Evolutionary conservation across 2,888 invertebrate species (phyloP), one percentile per base, ranked within the genome.

Genomic region (Tetheella fluctuosa): DNA sequence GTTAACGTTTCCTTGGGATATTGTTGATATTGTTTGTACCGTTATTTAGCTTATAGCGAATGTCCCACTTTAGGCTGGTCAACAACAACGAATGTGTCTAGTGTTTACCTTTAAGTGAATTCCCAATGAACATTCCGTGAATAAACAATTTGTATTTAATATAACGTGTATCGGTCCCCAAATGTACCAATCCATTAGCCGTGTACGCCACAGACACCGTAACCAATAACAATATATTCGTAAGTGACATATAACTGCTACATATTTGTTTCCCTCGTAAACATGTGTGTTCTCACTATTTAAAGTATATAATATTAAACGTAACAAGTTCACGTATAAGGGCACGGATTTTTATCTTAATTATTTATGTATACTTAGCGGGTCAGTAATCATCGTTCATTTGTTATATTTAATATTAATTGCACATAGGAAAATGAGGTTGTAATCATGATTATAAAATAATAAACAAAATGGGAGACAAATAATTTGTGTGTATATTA

Each of bases 401-500:
- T 88, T 84, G 83, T 86, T 85, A 80, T 77, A 81, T 80, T 77
- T 75, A 79, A 83, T 83, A 82, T 83, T 81, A 81, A 88, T 85
- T 90, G 92, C 92, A 92, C 92, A 91, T 91, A 92, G 88, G 77
- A 86, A 89, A 89, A 89, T 79, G 90, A 91, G 92, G 91, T 92
- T 93, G 92, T 93, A 90, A 87, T 88, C 88, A 81, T 81, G 80
- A 85, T 85, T 83, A 86, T 48, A 85, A 84, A 84, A 85, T 83
- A 84, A 84, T 72, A 77, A 85, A 76, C 79, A 85, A 86, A 79
- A 88, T 83, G 81, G 80, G 86, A 83, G 92, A 91, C 91, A 93
- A 92, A 92, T 91, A 93, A 92, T 89, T 90, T 89, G 86, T 88
- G 90, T 90, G 89, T 91, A 91, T 89, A 90, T 91, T 90, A 79